phyloP scores from a whole-genome alignment of 23 tunicate genomes.

The Phallusia fumigata region DNA sequence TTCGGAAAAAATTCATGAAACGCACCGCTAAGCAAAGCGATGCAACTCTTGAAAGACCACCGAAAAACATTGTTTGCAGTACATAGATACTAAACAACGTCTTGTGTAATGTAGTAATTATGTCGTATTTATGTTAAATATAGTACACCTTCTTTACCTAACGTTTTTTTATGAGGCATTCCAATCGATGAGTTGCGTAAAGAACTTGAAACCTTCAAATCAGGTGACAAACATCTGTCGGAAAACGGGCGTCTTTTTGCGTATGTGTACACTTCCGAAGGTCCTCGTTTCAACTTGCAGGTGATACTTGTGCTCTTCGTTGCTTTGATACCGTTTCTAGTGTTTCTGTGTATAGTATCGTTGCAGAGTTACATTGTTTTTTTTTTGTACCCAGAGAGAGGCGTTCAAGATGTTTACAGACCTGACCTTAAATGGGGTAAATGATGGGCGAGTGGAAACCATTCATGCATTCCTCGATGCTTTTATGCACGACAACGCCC shows the following conservation, averaged over 20 bases:
- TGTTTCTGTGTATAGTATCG: too few species aligned
- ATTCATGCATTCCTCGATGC: slow-evolving; percentile 71
- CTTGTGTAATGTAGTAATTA: too few species aligned
- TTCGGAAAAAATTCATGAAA: too few species aligned
- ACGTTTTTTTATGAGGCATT: slow-evolving; percentile 36
- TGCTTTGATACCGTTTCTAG: too few species aligned
- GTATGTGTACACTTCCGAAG: slow-evolving; percentile 80
- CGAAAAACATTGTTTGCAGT: too few species aligned
- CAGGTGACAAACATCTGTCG: slow-evolving; percentile 43
- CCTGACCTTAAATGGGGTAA: slow-evolving; percentile 17
- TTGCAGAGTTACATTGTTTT: neutral
- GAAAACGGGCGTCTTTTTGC: slow-evolving; percentile 84
- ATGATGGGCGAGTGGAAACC: slow-evolving; percentile 30
- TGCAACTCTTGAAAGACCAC: too few species aligned
- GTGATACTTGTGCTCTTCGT: neutral
- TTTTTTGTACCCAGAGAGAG: slow-evolving; percentile 51
- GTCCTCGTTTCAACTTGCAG: slow-evolving; percentile 71
- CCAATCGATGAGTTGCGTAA: slow-evolving; percentile 47
- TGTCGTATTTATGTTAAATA: too few species aligned
- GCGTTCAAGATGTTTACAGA: slow-evolving; percentile 79
- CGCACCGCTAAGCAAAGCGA: too few species aligned
- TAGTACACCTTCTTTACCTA: too few species aligned
- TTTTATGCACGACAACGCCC: slow-evolving; percentile 95
- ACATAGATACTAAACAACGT: too few species aligned
- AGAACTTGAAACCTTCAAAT: slow-evolving; percentile 49